Base-by-base conservation (phyloP, 2,888 invertebrate species). In the Cephonodes hylas region DNA sequence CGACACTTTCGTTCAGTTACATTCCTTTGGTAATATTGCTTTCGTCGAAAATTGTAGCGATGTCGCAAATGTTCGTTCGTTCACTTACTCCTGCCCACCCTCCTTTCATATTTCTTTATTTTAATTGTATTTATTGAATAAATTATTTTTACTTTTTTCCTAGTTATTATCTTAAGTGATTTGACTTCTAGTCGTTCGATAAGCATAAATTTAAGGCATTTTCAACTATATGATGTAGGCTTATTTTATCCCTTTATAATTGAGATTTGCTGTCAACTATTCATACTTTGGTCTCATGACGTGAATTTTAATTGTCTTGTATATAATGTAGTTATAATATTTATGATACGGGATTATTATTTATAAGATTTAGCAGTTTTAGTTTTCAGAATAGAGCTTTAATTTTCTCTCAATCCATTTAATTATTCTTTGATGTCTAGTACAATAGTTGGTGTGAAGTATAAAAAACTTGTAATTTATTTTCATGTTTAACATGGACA, bases 1-100 rank as follows among this genome's bases (percentile, higher is more conserved):
- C 60, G 38, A 15, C 25, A 48, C 34, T 70, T 71, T 64, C 34
- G 45, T 63, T 58, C 34, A 8, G 46, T 63, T 27, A 22, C 34
- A 18, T 58, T 58, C 25, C 8, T 42, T 42, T 27, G 20, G 20
- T 63, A 7, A 25, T 58, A 58, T 63, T 59, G 46, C 31, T 67
- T 42, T 57, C n/a, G n/a, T 38, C 57, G 38, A 53, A 48, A 60
- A 48, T 42, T 62, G 69, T 75, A 78, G 77, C 75, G 72, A 71
- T 45, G 72, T 76, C 75, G 75, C 65, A 66, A 72, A 64, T 53
- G 66, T 66, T 67, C 70, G 72, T 70, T 67, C 64, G 44, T 71
- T 74, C 78, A 77, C 79, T 70, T 64, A 67, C 63, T 76, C 81
- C 83, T 87, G 86, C 85, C 86, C 85, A 83, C 87, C 88, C 88